phyloP scores from a whole-genome alignment of 2,888 invertebrate species.

The Nomada flava region DNA sequence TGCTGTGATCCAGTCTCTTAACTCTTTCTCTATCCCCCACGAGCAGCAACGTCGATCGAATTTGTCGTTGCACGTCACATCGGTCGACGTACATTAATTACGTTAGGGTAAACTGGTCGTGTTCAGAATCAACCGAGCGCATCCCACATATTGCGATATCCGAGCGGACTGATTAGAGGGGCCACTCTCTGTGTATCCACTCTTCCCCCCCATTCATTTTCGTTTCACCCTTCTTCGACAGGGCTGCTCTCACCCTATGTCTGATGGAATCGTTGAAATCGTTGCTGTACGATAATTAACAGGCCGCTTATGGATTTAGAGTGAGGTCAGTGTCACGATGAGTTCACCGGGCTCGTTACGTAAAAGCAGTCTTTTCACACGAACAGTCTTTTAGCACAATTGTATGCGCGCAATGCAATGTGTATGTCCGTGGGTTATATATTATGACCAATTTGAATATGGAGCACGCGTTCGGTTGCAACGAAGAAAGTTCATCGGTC shows the following conservation, averaged over 20 bases:
- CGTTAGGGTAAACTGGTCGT: conserved; percentile 62
- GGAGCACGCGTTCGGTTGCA: background rate
- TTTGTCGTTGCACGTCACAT: conserved; percentile 64
- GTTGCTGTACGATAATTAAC: conserved; percentile 55
- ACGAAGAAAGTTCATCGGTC: conserved; percentile 11
- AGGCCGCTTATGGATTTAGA: conserved; percentile 49
- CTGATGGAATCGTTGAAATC: conserved; percentile 47
- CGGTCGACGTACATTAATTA: conserved; percentile 58
- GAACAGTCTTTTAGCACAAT: conserved; percentile 2
- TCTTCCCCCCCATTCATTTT: background rate
- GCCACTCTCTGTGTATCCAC: conserved; percentile 19
- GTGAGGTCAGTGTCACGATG: conserved; percentile 65
- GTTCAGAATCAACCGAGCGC: conserved; percentile 47
- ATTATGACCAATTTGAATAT: too few relatives aligned
- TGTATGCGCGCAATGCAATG: background rate
- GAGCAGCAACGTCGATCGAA: conserved; percentile 53
- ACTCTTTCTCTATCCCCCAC: background rate
- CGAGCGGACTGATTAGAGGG: conserved; percentile 41
- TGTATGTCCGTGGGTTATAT: background rate
- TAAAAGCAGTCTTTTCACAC: conserved; percentile 3
- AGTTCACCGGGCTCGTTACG: conserved; percentile 43
- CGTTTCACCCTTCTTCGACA: background rate
- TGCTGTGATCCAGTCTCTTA: background rate
- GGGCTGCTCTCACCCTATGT: background rate
- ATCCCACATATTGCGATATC: conserved; percentile 59